A percentile compares a stretch with the other conserved stretches of the same genome.
Conservation (phyloP, 2,797 vertebrate genomes). For the Bradypus variegatus region DNA sequence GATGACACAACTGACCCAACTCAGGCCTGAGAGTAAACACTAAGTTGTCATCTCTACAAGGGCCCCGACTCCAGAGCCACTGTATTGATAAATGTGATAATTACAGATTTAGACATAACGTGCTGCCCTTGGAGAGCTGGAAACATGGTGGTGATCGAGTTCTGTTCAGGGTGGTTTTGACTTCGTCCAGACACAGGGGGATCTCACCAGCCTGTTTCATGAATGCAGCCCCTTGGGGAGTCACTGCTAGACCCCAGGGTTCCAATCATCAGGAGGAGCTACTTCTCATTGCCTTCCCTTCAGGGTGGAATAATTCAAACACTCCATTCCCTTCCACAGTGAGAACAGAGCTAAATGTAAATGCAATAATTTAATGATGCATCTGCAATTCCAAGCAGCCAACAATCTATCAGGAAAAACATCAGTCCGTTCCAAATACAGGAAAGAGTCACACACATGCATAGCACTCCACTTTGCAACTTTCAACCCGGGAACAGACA, state of each 20-base stretch:
- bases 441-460: background rate
- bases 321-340: slow-evolving; percentile 15
- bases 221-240: background rate
- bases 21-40: background rate
- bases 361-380: slow-evolving; percentile 36
- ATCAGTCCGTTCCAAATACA: slow-evolving; percentile 26
- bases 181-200: fast-evolving
- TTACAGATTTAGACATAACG: fast-evolving
- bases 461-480: background rate
- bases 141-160: fast-evolving
- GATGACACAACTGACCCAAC: too few relatives aligned
- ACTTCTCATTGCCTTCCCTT: background rate
- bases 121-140: background rate
- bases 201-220: too few relatives aligned
- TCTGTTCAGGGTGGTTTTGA: fast-evolving
- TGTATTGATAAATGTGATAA: fast-evolving
- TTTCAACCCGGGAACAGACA: background rate
- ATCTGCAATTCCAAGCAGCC: slow-evolving; percentile 36
- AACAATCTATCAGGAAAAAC: slow-evolving; percentile 45
- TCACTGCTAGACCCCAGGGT: fast-evolving
- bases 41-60: too few relatives aligned
- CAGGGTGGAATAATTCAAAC: background rate
- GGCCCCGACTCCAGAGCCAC: fast-evolving
- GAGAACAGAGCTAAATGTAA: slow-evolving; percentile 52
- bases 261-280: background rate